phyloP scores from a whole-genome alignment of 2,113 vertebrate genomes.

The Corythornis madagascariensis region DNA sequence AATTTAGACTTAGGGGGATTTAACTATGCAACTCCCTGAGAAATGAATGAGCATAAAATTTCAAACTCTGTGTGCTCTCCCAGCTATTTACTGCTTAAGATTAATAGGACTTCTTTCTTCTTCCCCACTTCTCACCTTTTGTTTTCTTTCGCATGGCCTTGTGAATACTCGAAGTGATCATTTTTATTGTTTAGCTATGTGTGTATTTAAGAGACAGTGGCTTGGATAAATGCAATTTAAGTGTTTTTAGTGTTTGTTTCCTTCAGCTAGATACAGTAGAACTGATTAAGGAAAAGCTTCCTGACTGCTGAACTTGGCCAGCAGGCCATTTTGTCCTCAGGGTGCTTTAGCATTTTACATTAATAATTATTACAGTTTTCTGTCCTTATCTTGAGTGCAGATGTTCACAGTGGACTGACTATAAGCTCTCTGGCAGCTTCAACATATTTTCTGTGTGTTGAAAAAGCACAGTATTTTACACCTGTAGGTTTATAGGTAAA shows the following conservation, averaged over 20 bases:
- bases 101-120: neutral
- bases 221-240: neutral
- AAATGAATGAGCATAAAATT: constrained; percentile 25
- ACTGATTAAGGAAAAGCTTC: neutral
- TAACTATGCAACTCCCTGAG: neutral
- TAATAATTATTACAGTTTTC: neutral
- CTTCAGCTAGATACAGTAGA: neutral
- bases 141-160: neutral
- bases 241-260: neutral
- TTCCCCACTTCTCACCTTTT: neutral
- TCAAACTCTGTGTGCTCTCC: neutral
- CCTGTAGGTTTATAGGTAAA: neutral
- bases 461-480: neutral
- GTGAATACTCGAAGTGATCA: neutral
- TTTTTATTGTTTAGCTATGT: neutral
- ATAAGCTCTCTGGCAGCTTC: neutral
- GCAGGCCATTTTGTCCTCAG: neutral
- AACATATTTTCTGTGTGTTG: neutral
- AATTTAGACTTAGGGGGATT: neutral
- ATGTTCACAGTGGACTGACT: neutral
- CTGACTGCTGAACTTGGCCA: neutral
- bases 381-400: neutral
- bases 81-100: neutral
- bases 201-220: neutral
- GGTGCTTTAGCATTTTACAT: neutral